These are phyloP conservation scores for Gryllus bimaculatus DNA, from an alignment of 1,140 invertebrate species.

Conservation along the genomic window DNA sequence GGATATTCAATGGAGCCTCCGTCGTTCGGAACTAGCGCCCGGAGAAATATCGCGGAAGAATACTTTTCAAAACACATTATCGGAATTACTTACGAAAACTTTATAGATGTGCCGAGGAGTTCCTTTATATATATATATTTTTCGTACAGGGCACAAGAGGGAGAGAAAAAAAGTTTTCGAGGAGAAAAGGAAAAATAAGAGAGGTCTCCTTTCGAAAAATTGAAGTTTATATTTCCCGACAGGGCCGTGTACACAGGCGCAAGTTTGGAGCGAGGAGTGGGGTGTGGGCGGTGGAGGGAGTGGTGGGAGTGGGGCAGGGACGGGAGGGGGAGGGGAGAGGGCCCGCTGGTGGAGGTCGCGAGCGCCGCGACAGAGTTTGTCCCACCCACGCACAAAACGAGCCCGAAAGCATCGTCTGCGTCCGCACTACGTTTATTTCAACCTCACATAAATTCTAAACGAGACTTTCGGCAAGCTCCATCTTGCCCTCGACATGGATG, in stretches of 20 bases:
- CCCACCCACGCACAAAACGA: too few relatives aligned
- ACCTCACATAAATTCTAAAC: too few relatives aligned
- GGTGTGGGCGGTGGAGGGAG: too few relatives aligned
- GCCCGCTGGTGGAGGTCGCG: too few relatives aligned
- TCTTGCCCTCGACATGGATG: too few relatives aligned
- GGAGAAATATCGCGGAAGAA: neutral
- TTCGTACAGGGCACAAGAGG: neutral
- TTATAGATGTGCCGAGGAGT: neutral
- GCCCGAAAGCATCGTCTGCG: too few relatives aligned
- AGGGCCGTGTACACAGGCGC: neutral
- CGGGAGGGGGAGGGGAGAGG: too few relatives aligned
- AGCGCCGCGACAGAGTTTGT: too few relatives aligned
- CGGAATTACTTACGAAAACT: neutral
- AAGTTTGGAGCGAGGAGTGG: neutral
- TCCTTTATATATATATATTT: neutral
- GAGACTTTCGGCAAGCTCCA: too few relatives aligned
- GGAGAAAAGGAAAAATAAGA: slow-evolving; percentile 5
- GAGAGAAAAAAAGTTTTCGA: neutral
- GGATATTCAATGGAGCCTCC: slow-evolving; percentile 3
- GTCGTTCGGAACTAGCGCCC: neutral
- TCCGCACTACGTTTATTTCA: too few relatives aligned
- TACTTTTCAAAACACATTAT: slow-evolving; percentile 6
- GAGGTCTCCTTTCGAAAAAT: neutral
- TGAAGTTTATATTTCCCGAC: slow-evolving; percentile 1
- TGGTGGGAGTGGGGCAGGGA: too few relatives aligned